Percentiles rank a stretch among this genome's conserved stretches.
Evolutionary conservation across 2,113 vertebrate genomes (phyloP).

Genomic region (mouse (Mus musculus)): DNA sequence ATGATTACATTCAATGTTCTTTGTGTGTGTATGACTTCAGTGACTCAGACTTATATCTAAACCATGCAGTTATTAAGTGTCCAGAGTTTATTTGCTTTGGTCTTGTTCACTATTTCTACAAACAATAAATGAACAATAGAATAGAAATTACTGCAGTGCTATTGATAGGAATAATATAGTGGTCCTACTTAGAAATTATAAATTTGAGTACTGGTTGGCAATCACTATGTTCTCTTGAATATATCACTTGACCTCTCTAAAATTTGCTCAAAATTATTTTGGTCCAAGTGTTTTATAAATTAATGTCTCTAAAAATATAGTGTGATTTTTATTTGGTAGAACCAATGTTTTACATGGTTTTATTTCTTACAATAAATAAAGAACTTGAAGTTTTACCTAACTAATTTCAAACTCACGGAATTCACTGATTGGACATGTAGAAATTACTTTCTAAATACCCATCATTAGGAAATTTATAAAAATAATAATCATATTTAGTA

Average conservation of each 20-base stretch:
- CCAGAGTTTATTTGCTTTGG: not conserved
- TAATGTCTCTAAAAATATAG: not conserved
- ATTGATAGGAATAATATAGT: not conserved
- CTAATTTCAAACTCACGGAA: conserved; percentile 38
- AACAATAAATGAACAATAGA: conserved; percentile 4
- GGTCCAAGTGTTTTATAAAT: not conserved
- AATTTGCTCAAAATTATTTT: conserved; percentile 36
- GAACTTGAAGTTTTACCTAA: not conserved
- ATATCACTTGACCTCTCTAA: not conserved
- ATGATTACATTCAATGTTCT: not conserved
- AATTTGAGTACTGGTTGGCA: not conserved
- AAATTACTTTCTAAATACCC: conserved; percentile 29
- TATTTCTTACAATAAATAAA: conserved; percentile 25
- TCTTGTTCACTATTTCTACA: conserved; percentile 5
- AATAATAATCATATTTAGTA: not conserved
- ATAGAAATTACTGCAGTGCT: not conserved
- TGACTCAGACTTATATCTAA: not conserved
- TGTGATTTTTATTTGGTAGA: not conserved
- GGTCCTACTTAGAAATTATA: not conserved
- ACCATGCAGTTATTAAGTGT: not conserved
- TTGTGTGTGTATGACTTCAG: not conserved
- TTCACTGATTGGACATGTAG: not conserved
- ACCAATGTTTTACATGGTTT: not conserved
- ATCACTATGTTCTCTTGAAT: not conserved
- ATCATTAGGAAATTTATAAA: conserved; percentile 11